Evolutionary conservation across 2,888 invertebrate species (phyloP).

Genomic region (Xestoiulus laeticollis): DNA sequence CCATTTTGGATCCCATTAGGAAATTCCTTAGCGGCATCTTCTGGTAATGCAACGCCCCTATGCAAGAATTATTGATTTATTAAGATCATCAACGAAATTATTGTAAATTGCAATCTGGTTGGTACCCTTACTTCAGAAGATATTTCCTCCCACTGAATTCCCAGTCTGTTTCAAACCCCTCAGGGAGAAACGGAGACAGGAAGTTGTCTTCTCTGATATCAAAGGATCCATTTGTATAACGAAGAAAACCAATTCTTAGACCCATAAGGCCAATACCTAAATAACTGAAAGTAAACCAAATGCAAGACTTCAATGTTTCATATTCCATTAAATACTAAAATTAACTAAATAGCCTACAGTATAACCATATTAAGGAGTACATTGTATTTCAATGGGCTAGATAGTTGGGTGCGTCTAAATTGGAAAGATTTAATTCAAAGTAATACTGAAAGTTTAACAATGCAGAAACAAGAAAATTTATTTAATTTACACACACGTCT

Average conservation of each 20-base stretch:
- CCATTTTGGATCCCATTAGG: neutral
- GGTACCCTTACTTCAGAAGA: neutral
- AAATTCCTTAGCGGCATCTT: neutral
- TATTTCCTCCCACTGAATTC: conserved; percentile 52
- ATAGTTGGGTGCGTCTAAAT: too few relatives aligned
- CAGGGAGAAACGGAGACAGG: conserved; percentile 23
- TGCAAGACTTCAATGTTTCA: too few relatives aligned
- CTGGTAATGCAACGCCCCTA: neutral
- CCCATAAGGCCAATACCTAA: conserved; percentile 90
- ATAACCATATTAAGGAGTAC: too few relatives aligned
- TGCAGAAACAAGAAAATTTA: too few relatives aligned
- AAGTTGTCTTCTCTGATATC: neutral
- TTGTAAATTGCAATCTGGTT: neutral
- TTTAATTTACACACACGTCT: too few relatives aligned
- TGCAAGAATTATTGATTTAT: neutral
- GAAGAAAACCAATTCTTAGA: conserved; percentile 80
- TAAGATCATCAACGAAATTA: neutral
- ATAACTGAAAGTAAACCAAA: conserved; percentile 75
- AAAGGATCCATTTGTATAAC: conserved; percentile 63
- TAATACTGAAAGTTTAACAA: too few relatives aligned
- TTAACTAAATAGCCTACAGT: too few relatives aligned
- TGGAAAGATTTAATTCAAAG: too few relatives aligned
- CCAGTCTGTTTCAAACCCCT: conserved; percentile 31
- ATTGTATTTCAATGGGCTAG: too few relatives aligned
- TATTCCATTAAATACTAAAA: too few relatives aligned